Conservation (phyloP, 2,797 vertebrate genomes). For the Arctocebus calabarensis region DNA sequence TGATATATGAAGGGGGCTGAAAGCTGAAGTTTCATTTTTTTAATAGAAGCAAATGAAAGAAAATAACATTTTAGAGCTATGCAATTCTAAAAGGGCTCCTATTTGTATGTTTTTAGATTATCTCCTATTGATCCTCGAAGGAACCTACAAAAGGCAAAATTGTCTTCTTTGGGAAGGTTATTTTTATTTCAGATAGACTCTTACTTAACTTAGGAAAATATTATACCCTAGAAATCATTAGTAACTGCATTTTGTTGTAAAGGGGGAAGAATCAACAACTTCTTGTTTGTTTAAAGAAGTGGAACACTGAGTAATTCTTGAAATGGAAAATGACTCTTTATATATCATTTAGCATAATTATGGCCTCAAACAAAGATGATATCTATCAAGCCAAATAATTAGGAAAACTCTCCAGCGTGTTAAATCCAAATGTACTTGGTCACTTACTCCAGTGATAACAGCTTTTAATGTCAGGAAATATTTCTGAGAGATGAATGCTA, state of each 20-base stretch:
- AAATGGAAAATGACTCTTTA: conserved; percentile 25
- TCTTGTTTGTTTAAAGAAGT: conserved; percentile 35
- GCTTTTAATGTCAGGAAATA: conserved; percentile 33
- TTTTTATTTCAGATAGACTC: conserved; percentile 19
- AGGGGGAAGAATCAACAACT: neutral
- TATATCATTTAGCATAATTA: neutral
- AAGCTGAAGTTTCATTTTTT: neutral
- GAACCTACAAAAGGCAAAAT: neutral
- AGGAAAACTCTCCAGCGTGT: neutral
- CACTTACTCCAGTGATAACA: neutral
- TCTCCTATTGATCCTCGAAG: conserved; percentile 32
- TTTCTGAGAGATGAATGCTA: neutral
- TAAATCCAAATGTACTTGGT: neutral
- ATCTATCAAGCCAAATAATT: neutral
- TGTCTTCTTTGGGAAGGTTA: neutral
- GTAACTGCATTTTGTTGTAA: neutral
- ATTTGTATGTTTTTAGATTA: conserved; percentile 39
- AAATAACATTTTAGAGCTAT: neutral
- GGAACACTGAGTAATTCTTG: neutral
- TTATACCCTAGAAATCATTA: neutral
- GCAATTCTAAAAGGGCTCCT: conserved; percentile 39
- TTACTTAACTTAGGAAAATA: conserved; percentile 39
- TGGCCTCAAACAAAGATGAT: conserved; percentile 20
- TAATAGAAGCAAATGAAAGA: conserved; percentile 63
- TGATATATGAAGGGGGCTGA: neutral